Evolutionary conservation across 2,888 invertebrate species (phyloP), one percentile per base, ranked within the genome.

Genomic region (Melanophora roralis): DNA sequence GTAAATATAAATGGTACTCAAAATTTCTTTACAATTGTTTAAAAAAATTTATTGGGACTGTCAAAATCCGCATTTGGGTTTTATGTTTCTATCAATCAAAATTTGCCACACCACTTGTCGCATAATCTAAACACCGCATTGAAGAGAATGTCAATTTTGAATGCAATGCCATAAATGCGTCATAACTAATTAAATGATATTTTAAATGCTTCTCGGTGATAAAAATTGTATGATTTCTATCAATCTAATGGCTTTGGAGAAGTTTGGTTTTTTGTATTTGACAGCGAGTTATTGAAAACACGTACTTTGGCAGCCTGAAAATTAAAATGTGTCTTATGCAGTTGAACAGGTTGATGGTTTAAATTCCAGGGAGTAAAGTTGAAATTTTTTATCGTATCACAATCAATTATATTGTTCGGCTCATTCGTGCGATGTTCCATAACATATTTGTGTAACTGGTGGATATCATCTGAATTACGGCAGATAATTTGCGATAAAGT

Each of bases 401-500:
- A 96, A 83, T 92, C 90, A 0, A 93, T 88, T n/a, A 93, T 91
- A 0, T 92, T 92, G 88, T 94, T 93, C 59, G 92, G 91, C 11
- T 83, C 80, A 9, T 89, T 85, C 14, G 91, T 90, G 0, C 91
- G 89, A 0, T 92, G 91, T 83, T 93, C 92, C 96, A 96, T 96
- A 27, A 95, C 94, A 78, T 91, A 89, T 4, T 92, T 92, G 84
- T 95, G 95, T 0, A 94, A 91, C 16, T 90, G 87, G 43, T 91
- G 90, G 3, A 96, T 91, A 1, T 92, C 89, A 75, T 93, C 94
- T 0, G 95, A 93, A 89, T 95, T 96, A 36, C 94, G 93, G 86
- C 96, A 96, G 73, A 96, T 94, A 14, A 96, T 91, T 36, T 92
- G 91, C 0, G 95, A 94, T 12, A 96, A 86, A 0, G 94, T 93